Evolutionary conservation across 2,888 invertebrate genomes (phyloP), one percentile per base, ranked within the genome.

Genomic region (Pyrrhosoma nymphula): DNA sequence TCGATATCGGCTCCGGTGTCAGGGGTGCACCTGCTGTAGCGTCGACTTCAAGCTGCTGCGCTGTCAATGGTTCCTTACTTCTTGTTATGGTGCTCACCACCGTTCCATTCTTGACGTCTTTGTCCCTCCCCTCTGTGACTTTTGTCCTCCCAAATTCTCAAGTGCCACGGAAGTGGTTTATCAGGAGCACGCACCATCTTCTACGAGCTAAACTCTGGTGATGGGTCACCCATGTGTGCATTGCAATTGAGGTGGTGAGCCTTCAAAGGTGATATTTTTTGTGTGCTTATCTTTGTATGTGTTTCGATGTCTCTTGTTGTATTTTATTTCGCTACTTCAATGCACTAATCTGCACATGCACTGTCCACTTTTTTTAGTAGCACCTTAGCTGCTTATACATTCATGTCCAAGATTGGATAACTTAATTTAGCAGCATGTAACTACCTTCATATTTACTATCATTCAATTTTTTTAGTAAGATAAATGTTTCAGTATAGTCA

Each of bases 221-320:
- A 93, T 69, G 93, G 93, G 93, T 93, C 35, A 47, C 93, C 82
- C 82, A 82, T 75, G 30, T 93, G 69, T 69, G 69, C 69, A 93
- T 69, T 93, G 69, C 69, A 30, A 93, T 69, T 93, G 93, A 93
- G 69, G 47, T 93, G 93, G 93, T 93, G 93, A 69, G 69, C 47
- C 69, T 93, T 82, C 35, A 69, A 93, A 93, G 93, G 93, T 93
- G 93, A 93, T 75, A 93, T 69, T 93, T n/a, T 93, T 91, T 93
- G n/a, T 69, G 69, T 69, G 69, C 91, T 35, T 55, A 47, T 69
- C 69, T n/a, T 63, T 91, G 10, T 93, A 63, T 75, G 69, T 93
- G 93, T 93, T 93, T 75, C 47, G 23, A 14, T 93, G 93, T 47
- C 93, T 47, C 47, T 26, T 75, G 35, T 93, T n/a, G 47, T 30